Conservation (phyloP, 2,113 vertebrate genomes). For the Hypocryptadius cinnamomeus region DNA sequence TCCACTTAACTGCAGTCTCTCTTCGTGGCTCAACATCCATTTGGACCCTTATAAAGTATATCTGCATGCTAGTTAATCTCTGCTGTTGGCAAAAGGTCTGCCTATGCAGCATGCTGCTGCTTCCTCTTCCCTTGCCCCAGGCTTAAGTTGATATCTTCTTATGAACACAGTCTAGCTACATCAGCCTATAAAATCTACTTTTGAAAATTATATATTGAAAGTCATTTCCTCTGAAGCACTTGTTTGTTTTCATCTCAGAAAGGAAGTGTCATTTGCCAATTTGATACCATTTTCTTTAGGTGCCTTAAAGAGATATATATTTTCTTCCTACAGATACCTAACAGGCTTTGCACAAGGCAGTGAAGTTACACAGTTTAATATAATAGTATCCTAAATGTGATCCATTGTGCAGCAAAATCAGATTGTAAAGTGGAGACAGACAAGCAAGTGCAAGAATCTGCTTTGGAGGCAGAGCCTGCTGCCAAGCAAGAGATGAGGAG, state of each 20-base stretch:
- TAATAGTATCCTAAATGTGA: not conserved
- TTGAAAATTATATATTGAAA: not conserved
- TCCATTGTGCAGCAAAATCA: not conserved
- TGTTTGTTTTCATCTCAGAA: not conserved
- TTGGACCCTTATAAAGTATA: conserved; percentile 18
- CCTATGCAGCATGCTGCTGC: not conserved
- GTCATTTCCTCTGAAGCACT: not conserved
- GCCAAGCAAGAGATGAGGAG: not conserved
- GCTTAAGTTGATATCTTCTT: not conserved
- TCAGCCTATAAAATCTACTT: not conserved
- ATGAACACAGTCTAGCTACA: not conserved
- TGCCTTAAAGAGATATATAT: not conserved
- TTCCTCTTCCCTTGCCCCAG: not conserved
- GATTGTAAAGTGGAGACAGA: not conserved
- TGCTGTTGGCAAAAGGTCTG: not conserved
- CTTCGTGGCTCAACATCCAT: not conserved
- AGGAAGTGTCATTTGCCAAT: not conserved
- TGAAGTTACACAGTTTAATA: not conserved
- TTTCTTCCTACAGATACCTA: not conserved
- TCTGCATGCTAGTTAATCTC: conserved; percentile 28
- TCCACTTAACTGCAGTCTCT: conserved; percentile 17
- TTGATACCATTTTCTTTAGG: not conserved
- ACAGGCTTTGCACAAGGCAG: not conserved
- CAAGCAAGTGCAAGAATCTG: not conserved
- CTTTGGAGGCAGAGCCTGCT: not conserved